These are phyloP conservation scores for Morone chrysops DNA, from an alignment of 2,113 vertebrate genomes.

Conservation along the genomic window DNA sequence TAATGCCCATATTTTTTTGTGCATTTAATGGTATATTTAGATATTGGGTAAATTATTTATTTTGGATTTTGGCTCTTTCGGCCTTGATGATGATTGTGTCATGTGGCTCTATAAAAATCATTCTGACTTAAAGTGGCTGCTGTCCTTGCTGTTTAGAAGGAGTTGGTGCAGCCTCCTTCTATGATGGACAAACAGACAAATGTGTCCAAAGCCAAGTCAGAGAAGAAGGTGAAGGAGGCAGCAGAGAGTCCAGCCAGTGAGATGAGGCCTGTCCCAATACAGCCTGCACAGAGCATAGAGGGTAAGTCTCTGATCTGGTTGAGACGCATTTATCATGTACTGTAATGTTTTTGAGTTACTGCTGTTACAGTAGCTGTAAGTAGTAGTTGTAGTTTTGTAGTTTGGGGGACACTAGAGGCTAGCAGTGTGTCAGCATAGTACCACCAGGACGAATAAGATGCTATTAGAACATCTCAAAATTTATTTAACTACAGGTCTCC, in stretches of 20 bases:
- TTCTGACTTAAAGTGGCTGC: background rate
- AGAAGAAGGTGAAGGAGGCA: constrained; percentile 73
- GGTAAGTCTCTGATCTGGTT: constrained; percentile 73
- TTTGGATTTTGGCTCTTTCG: too few species aligned
- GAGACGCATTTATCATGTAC: background rate
- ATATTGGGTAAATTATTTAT: too few species aligned
- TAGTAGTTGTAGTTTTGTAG: background rate
- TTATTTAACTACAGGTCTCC: too few species aligned
- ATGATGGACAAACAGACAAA: constrained; percentile 87
- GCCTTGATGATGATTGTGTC: background rate
- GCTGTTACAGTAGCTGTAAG: background rate
- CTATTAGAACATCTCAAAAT: too few species aligned
- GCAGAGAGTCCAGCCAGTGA: constrained; percentile 54
- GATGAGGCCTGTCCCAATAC: background rate
- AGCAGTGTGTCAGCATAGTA: background rate
- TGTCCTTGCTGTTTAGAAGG: constrained; percentile 70
- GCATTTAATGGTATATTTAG: too few species aligned
- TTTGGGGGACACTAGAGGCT: background rate
- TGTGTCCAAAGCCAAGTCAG: constrained; percentile 78
- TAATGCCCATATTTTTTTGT: too few species aligned
- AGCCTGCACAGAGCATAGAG: constrained; percentile 80
- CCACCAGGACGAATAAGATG: too few species aligned
- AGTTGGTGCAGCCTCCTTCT: constrained; percentile 87
- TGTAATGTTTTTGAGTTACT: background rate
- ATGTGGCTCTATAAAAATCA: background rate